Percentiles rank a stretch among this genome's conserved stretches.
Conservation (phyloP, 2,113 vertebrate species). For the Butorides virescens region DNA sequence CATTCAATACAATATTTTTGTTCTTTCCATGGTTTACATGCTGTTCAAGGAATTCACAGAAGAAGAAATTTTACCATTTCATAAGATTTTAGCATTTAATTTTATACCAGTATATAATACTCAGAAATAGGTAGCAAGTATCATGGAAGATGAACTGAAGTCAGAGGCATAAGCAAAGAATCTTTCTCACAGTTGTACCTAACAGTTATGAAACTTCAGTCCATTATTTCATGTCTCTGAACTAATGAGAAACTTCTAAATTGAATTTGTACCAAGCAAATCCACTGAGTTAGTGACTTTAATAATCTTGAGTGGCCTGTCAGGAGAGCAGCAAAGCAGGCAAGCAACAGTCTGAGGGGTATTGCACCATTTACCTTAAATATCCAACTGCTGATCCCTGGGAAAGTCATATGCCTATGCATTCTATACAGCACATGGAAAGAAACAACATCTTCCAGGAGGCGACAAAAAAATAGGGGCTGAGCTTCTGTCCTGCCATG, state of each 20-base stretch:
- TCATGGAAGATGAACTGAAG: neutral
- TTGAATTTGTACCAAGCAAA: neutral
- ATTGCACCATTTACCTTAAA: neutral
- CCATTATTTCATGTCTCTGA: neutral
- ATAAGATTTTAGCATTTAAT: neutral
- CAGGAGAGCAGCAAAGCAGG: neutral
- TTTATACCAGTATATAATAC: neutral
- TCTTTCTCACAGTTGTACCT: neutral
- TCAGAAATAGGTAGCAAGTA: neutral
- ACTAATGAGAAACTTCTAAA: neutral
- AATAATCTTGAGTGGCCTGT: neutral
- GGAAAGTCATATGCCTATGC: neutral
- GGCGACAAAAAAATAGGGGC: neutral
- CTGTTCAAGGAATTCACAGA: neutral
- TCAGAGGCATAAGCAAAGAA: neutral
- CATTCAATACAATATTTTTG: neutral
- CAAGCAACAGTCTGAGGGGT: neutral
- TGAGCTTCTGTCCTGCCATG: fast-evolving
- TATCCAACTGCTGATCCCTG: neutral
- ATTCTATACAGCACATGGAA: neutral
- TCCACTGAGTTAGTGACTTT: neutral
- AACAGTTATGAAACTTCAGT: neutral
- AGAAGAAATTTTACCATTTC: neutral
- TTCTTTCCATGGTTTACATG: neutral
- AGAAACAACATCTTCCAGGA: neutral